These are phyloP conservation scores for Aradophagus sp. DNA, from an alignment of 1,140 invertebrate genomes.

Conservation along the genomic window DNA sequence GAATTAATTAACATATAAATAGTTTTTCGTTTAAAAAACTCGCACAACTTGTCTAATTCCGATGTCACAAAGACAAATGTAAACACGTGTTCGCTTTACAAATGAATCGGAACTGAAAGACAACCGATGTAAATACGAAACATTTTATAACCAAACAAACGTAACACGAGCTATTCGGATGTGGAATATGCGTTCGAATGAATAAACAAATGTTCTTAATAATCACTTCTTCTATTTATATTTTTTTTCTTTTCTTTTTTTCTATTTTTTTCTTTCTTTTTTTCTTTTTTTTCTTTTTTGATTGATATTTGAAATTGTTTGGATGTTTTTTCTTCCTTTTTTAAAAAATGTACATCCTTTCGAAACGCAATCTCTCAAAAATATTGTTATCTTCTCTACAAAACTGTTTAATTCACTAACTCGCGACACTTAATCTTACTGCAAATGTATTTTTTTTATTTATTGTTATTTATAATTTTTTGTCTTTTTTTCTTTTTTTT, in stretches of 20 bases:
- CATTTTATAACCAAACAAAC: conserved; percentile 7
- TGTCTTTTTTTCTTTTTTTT: conserved; percentile 18
- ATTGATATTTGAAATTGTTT: conserved; percentile 64
- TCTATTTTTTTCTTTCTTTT: too few species aligned
- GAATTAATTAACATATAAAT: conserved; percentile 54
- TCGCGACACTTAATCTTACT: conserved; percentile 28
- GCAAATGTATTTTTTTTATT: too few species aligned
- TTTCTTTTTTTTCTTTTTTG: conserved; percentile 16
- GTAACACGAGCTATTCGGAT: conserved; percentile 31
- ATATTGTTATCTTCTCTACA: conserved; percentile 68
- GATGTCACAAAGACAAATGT: conserved; percentile 15
- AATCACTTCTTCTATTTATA: conserved; percentile 35
- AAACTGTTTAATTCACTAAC: conserved; percentile 60
- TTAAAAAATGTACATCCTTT: conserved; percentile 66
- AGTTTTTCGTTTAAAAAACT: conserved; percentile 45
- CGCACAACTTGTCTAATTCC: conserved; percentile 32
- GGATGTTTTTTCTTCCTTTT: conserved; percentile 57
- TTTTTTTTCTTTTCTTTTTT: too few species aligned
- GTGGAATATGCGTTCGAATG: conserved; percentile 40
- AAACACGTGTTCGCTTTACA: conserved; percentile 11
- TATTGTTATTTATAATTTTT: too few species aligned
- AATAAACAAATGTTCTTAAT: conserved; percentile 31
- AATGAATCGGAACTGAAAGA: conserved; percentile 11
- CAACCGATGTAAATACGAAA: conserved; percentile 11
- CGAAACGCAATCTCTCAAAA: conserved; percentile 69